Evolutionary conservation across 2,888 invertebrate species (phyloP), one percentile per base, ranked within the genome.

Genomic region (Alloplasta piceator): DNA sequence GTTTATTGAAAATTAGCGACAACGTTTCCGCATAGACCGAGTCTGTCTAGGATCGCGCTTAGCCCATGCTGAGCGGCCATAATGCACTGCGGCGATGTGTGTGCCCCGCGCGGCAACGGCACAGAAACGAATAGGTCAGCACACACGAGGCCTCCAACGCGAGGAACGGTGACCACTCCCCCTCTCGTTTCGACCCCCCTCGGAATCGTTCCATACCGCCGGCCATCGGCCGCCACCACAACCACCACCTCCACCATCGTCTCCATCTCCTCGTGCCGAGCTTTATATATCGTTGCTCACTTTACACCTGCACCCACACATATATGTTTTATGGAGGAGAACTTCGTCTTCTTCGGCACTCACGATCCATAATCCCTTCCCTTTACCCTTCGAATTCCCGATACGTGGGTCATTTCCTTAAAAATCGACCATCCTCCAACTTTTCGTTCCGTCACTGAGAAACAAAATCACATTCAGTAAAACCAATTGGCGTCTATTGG

Each of bases 91-190:
- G 85, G 82, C 67, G 12, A 14, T 43, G 73, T 81, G 74, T 70
- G 78, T 66, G 77, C 81, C 26, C 26, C 64, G 78, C 60, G 70
- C 81, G 81, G 83, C 87, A 83, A 84, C 88, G 86, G 86, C 88
- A 87, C 89, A 88, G 88, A 88, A 90, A 90, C 89, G 91, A 91
- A 91, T 91, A 91, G 91, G 91, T 90, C 91, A 91, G 89, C 90
- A 88, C 90, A 88, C 86, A 82, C 82, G 89, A 89, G 89, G 87
- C 90, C 88, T 88, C 84, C 41, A 41, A 12, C 26, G 50, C 75
- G 79, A 79, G 79, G 85, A 79, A 84, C 85, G 85, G 87, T 91
- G 90, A 91, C 91, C 91, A 91, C 91, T 91, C 91, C 91, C 88
- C 89, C 89, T 87, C 85, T 85, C 79, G 83, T 83, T 74, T 82